A percentile compares a stretch with the other conserved stretches of the same genome.
These are phyloP conservation scores for Epizoanthus illoricatus DNA, from an alignment of 92 coral and sea anemone species.

Conservation along the genomic window DNA sequence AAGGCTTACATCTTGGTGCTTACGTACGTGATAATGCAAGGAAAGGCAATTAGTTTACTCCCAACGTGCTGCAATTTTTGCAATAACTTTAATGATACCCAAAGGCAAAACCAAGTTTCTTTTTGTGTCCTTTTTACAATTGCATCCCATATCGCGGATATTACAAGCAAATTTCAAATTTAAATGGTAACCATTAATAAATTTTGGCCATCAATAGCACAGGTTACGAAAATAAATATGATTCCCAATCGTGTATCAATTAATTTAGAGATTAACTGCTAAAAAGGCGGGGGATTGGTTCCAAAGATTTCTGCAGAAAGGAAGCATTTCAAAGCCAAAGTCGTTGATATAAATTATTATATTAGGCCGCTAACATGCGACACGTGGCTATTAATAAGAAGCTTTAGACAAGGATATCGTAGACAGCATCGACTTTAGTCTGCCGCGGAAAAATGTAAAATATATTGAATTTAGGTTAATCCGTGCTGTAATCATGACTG, in stretches of 20 bases:
- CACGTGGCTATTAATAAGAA: constrained; percentile 16
- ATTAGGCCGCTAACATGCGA: not conserved
- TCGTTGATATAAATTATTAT: not conserved
- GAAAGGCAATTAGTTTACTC: not conserved
- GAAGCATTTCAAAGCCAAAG: not conserved
- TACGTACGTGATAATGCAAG: not conserved
- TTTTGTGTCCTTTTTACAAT: not conserved
- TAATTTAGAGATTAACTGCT: not conserved
- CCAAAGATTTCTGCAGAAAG: not conserved
- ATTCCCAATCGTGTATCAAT: not conserved
- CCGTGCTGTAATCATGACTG: constrained; percentile 7
- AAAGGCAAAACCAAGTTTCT: not conserved
- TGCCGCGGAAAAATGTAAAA: not conserved
- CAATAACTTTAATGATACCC: too few species aligned
- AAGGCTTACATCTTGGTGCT: not conserved
- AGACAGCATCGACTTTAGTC: not conserved
- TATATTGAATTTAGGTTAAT: not conserved
- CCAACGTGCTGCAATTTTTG: not conserved
- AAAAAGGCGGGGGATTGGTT: not conserved
- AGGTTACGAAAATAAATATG: not conserved
- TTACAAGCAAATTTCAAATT: not conserved
- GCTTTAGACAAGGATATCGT: not conserved
- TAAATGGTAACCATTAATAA: not conserved
- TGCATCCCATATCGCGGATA: not conserved
- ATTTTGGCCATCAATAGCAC: not conserved